phyloP scores from a whole-genome alignment of 2,113 vertebrate genomes.

The Bos javanicus region DNA sequence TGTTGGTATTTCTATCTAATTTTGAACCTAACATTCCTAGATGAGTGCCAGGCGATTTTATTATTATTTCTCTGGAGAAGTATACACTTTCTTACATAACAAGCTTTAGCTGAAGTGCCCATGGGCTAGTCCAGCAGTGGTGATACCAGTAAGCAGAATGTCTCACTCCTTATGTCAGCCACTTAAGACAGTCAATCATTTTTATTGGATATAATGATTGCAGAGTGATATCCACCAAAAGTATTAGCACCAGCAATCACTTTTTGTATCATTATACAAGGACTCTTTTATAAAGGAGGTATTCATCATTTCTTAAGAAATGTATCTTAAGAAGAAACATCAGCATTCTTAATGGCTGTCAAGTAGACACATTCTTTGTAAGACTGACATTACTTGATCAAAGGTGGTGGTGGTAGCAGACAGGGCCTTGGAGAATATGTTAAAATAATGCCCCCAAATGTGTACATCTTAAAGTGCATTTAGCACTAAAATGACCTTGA shows the following conservation, averaged over 20 bases:
- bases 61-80: slow-evolving; percentile 36
- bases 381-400: background rate
- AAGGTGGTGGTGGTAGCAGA: background rate
- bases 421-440: background rate
- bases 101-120: slow-evolving; percentile 1
- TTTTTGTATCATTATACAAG: slow-evolving; percentile 25
- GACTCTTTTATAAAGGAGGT: background rate
- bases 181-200: slow-evolving; percentile 54
- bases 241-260: background rate
- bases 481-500: background rate
- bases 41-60: background rate
- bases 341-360: background rate
- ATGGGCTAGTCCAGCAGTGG: slow-evolving; percentile 35
- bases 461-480: background rate
- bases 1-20: background rate
- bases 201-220: slow-evolving; percentile 73
- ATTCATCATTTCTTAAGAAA: background rate
- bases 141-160: background rate
- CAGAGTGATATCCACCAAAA: slow-evolving; percentile 26
- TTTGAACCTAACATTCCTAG: slow-evolving; percentile 15
- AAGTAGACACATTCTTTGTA: background rate
- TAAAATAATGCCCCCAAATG: background rate
- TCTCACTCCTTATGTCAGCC: slow-evolving; percentile 42
- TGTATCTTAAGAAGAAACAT: background rate
- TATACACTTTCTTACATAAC: background rate